These are phyloP conservation scores for Malthinus seriepunctatus DNA, from an alignment of 2,888 invertebrate species.

Conservation along the genomic window DNA sequence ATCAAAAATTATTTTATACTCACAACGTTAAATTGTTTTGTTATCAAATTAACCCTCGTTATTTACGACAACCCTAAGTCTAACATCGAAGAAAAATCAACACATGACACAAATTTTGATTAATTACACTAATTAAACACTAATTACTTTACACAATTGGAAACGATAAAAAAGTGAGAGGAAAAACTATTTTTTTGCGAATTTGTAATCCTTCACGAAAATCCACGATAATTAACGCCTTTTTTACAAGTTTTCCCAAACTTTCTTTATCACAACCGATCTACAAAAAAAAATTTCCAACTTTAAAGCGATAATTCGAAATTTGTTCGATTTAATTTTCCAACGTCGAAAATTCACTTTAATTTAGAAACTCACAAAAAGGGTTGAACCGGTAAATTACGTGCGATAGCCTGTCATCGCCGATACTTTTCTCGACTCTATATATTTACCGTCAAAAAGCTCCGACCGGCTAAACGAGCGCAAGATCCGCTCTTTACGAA, in stretches of 20 bases:
- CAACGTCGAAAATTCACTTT: not conserved
- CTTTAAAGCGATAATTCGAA: too few species aligned
- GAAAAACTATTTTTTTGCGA: not conserved
- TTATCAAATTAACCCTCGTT: conserved; percentile 22
- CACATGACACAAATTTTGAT: conserved; percentile 20
- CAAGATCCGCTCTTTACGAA: conserved; percentile 21
- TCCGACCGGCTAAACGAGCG: conserved; percentile 21
- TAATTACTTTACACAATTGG: conserved; percentile 12
- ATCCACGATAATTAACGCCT: too few species aligned
- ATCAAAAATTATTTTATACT: conserved; percentile 15
- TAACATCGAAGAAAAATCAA: conserved; percentile 10
- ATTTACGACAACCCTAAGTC: conserved; percentile 15
- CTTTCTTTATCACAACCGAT: too few species aligned
- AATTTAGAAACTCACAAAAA: conserved; percentile 2
- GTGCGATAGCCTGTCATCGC: conserved; percentile 15
- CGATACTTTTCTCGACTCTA: conserved; percentile 4
- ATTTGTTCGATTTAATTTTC: too few species aligned
- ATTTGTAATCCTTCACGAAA: not conserved
- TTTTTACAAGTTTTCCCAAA: too few species aligned
- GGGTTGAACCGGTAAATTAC: conserved; percentile 16
- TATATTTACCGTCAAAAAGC: conserved; percentile 22
- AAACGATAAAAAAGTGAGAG: not conserved
- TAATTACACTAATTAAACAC: conserved; percentile 23
- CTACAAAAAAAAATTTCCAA: too few species aligned
- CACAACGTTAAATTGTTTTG: conserved; percentile 18